These are phyloP conservation scores for Villa cingulata DNA, from an alignment of 2,888 invertebrate species.

Conservation along the genomic window DNA sequence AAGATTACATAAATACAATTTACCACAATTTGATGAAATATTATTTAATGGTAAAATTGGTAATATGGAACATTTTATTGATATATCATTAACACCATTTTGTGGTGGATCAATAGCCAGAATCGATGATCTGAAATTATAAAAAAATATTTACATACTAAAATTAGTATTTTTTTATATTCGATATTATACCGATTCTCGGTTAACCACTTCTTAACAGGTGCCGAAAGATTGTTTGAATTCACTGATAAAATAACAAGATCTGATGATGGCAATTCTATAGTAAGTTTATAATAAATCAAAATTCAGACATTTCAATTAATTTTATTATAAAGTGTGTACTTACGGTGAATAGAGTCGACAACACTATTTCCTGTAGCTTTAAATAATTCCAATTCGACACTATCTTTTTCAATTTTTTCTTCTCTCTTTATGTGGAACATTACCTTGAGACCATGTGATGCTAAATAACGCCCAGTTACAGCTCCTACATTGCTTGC, in stretches of 20 bases:
- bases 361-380: slow-evolving; percentile 48
- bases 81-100: slow-evolving; percentile 45
- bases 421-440: slow-evolving; percentile 43
- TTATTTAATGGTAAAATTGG: slow-evolving; percentile 57
- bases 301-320: not conserved
- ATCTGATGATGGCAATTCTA: slow-evolving; percentile 36
- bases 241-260: slow-evolving; percentile 35
- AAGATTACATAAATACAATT: slow-evolving; percentile 73
- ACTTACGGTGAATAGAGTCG: slow-evolving; percentile 36
- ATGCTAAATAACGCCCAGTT: slow-evolving; percentile 64
- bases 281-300: slow-evolving; percentile 4
- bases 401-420: slow-evolving; percentile 38
- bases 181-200: slow-evolving; percentile 38
- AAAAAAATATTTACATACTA: not conserved
- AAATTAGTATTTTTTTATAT: not conserved
- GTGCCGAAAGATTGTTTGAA: slow-evolving; percentile 33
- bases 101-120: slow-evolving; percentile 65
- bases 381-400: slow-evolving; percentile 51
- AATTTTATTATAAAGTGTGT: not conserved
- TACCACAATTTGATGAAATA: slow-evolving; percentile 45
- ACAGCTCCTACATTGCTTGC: slow-evolving; percentile 54
- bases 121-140: slow-evolving; percentile 45
- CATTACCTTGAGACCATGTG: slow-evolving; percentile 63
- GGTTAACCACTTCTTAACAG: slow-evolving; percentile 53
- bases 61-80: slow-evolving; percentile 53